A percentile compares a stretch with the other conserved stretches of the same genome.
Conservation (phyloP, 2,113 vertebrate genomes). For the Petroica traversi region DNA sequence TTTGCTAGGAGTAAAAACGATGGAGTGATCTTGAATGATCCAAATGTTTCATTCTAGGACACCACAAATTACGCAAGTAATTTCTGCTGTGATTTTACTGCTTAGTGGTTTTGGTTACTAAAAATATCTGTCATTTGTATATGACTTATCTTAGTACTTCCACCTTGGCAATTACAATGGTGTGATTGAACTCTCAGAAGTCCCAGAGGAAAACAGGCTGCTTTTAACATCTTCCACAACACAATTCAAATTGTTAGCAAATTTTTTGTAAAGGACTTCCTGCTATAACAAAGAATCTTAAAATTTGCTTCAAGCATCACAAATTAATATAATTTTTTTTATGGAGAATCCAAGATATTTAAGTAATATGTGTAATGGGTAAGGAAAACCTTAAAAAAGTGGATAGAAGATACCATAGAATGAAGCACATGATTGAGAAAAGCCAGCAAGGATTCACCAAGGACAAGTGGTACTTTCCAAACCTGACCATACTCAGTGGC, state of each 20-base stretch:
- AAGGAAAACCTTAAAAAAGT: background rate
- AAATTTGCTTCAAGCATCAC: background rate
- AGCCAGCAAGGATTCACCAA: background rate
- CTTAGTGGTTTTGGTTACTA: background rate
- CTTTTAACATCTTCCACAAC: background rate
- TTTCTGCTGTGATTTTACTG: background rate
- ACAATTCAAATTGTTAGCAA: background rate
- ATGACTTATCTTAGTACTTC: background rate
- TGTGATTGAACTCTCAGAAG: background rate
- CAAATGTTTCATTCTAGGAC: background rate
- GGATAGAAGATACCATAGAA: background rate
- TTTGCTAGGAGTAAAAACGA: background rate
- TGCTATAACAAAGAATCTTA: background rate
- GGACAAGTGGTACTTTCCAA: background rate
- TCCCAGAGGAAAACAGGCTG: background rate
- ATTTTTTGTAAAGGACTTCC: background rate
- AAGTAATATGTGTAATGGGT: background rate
- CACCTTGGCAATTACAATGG: background rate
- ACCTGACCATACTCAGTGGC: no score
- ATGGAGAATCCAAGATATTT: background rate
- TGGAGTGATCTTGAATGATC: background rate
- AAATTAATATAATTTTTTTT: background rate
- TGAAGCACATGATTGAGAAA: background rate
- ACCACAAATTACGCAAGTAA: background rate
- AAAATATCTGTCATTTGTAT: background rate